Conservation (phyloP, 1,140 invertebrate genomes). For the Periplaneta americana region DNA sequence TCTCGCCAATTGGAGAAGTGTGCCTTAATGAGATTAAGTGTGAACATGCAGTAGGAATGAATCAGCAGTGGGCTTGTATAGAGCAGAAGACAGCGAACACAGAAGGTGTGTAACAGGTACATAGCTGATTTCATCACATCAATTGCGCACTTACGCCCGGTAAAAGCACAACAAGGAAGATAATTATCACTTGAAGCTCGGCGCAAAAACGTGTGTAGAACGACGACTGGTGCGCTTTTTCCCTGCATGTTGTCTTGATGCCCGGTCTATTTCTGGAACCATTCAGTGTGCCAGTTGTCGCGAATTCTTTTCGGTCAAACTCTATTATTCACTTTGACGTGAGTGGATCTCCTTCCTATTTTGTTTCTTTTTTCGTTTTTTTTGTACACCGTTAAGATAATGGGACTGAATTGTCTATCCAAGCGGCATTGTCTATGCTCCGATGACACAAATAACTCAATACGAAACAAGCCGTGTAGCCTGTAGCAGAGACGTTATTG, state of each 20-base stretch:
- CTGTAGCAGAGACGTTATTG: not conserved
- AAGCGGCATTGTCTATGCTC: not conserved
- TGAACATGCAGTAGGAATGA: too few relatives aligned
- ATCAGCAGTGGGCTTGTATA: too few relatives aligned
- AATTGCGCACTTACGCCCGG: not conserved
- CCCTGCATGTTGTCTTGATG: not conserved
- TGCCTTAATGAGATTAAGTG: too few relatives aligned
- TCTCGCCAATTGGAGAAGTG: too few relatives aligned
- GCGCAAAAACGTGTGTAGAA: not conserved
- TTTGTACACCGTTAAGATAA: not conserved
- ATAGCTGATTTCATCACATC: not conserved
- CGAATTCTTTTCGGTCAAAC: not conserved
- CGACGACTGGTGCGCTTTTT: not conserved
- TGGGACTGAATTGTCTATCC: not conserved
- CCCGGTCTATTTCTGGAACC: not conserved
- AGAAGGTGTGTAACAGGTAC: too few relatives aligned
- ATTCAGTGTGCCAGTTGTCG: not conserved
- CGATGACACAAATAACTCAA: not conserved
- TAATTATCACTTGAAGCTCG: not conserved
- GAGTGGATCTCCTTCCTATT: not conserved
- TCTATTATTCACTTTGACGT: not conserved
- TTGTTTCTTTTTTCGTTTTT: not conserved
- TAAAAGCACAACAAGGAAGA: not conserved
- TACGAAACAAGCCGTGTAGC: not conserved
- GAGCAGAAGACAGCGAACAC: too few relatives aligned